Evolutionary conservation across 2,113 vertebrate genomes (phyloP), one percentile per base, ranked within the genome.

Genomic region (Stigmatopora nigra): DNA sequence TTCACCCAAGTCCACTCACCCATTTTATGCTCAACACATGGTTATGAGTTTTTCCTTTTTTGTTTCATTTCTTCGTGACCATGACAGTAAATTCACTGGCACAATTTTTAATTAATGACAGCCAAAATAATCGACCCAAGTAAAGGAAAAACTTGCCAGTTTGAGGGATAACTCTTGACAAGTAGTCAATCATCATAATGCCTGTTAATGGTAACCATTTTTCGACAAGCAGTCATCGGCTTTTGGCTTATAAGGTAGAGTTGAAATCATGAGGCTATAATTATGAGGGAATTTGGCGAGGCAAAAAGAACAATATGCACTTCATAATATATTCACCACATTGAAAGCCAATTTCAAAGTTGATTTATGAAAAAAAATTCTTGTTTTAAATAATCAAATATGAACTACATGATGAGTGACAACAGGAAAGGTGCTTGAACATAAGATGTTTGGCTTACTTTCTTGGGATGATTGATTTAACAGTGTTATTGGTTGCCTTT

Each of bases 391-490:
- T 68, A 51, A 72, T 55, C 41, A 48, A 44, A 51, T 22, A 61
- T 22, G 60, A 41, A 52, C 20, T 53, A 63, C 16, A 62, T 64
- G 14, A 70, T 63, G 57, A 65, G 56, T 13, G 25, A 57, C 60
- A 71, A 22, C 44, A 48, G 20, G 11, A n/a, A 46, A 72, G 60
- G 13, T 61, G 68, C 51, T 71, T 10, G 12, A 19, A 53, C 15
- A 7, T 17, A 46, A 58, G 14, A 60, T 7, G 22, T 38, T 61
- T 61, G 14, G 41, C 13, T 51, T 49, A 49, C 64, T 65, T 68
- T 57, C 48, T 70, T 79, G 65, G 67, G 56, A 76, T 60, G 64
- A 82, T 67, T 70, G 68, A 78, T 61, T 58, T 45, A 58, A 47
- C 48, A 68, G 46, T 63, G 56, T 60, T 62, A 69, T 76, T 81